Conservation (phyloP, 2,113 vertebrate species). For the Seriola aureovittata region DNA sequence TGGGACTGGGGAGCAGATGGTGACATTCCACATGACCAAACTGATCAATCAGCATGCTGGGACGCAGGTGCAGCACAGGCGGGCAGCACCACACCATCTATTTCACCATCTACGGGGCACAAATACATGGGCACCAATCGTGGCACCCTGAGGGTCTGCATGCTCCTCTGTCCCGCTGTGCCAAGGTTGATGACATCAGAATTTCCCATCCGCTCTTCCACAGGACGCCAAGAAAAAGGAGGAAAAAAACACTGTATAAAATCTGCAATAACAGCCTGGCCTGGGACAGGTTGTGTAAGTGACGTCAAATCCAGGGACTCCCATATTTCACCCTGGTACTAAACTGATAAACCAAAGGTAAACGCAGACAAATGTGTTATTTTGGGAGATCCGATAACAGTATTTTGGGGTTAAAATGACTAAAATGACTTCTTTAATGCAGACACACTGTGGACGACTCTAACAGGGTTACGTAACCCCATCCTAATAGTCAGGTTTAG, state of each 20-base stretch:
- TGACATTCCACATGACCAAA: conserved; percentile 99
- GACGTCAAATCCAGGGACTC: conserved; percentile 81
- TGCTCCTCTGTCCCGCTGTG: conserved; percentile 77
- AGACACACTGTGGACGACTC: neutral
- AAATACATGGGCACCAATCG: conserved; percentile 78
- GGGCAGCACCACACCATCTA: conserved; percentile 97
- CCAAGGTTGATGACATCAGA: conserved; percentile 85
- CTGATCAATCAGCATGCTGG: conserved; percentile 99
- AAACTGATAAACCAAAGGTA: conserved; percentile 12
- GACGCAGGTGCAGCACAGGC: conserved; percentile 99
- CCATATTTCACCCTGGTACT: conserved; percentile 46
- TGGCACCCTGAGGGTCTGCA: conserved; percentile 78
- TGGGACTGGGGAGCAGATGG: conserved; percentile 99
- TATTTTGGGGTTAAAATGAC: neutral
- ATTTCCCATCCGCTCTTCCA: conserved; percentile 79
- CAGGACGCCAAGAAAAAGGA: conserved; percentile 58
- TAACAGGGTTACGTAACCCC: too few relatives aligned
- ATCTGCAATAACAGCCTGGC: conserved; percentile 59
- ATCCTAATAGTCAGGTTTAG: neutral
- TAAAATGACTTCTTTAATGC: neutral
- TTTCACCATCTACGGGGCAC: conserved; percentile 95
- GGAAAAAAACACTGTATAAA: conserved; percentile 26
- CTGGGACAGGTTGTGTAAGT: conserved; percentile 58
- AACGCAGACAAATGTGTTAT: neutral
- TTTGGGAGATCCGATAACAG: neutral